A percentile compares a stretch with the other conserved stretches of the same genome.
Evolutionary conservation across 2,888 invertebrate genomes (phyloP).

Genomic region (Tipula confusa): DNA sequence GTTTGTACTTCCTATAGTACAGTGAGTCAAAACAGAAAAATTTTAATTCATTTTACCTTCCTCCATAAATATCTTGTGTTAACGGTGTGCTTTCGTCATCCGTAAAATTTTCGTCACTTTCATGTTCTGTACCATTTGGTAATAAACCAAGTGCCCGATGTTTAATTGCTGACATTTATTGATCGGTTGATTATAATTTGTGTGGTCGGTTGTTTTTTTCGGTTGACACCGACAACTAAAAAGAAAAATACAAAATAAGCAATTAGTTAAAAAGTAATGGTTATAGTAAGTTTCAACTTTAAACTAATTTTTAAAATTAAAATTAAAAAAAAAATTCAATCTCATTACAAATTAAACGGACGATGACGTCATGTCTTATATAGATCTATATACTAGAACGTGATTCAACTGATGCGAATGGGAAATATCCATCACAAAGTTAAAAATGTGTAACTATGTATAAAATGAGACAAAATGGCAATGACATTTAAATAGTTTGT

Average conservation of each 20-base stretch:
- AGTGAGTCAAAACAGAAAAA: background rate
- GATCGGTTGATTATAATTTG: background rate
- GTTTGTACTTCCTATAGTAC: background rate
- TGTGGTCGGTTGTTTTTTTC: background rate
- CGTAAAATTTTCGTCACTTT: constrained; percentile 71
- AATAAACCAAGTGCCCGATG: constrained; percentile 57
- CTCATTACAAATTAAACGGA: no score
- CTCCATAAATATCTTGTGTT: constrained; percentile 82
- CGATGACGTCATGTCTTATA: no score
- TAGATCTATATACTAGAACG: no score
- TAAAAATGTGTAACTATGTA: no score
- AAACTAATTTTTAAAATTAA: no score
- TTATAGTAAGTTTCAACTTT: no score
- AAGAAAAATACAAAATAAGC: background rate
- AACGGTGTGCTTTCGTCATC: constrained; percentile 86
- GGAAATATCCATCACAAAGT: no score
- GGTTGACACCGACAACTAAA: background rate
- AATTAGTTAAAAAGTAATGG: no score
- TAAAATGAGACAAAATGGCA: no score
- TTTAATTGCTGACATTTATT: constrained; percentile 57
- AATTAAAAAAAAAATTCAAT: no score
- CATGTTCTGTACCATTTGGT: constrained; percentile 50
- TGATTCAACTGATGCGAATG: no score
- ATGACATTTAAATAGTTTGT: no score
- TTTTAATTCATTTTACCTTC: constrained; percentile 63